A percentile compares a stretch with the other conserved stretches of the same genome.
Evolutionary conservation across 2,113 vertebrate species (phyloP).

Genomic region (Chascanopsetta lugubris): DNA sequence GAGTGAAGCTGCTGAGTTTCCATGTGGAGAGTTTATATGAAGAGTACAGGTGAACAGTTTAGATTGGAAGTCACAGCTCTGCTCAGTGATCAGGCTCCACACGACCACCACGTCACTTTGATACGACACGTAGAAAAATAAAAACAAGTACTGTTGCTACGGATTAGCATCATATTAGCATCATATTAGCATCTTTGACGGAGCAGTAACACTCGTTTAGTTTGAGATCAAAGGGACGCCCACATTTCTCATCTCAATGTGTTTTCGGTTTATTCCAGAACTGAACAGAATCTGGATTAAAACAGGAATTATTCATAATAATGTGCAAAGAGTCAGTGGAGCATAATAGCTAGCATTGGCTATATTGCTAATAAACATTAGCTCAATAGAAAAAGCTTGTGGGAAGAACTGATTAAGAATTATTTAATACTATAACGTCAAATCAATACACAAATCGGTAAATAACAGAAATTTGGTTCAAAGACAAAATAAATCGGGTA

Average conservation of each 20-base stretch:
- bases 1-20: too few species aligned
- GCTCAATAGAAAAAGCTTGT: too few species aligned
- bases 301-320: neutral
- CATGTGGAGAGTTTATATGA: slow-evolving; percentile 19
- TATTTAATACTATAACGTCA: too few species aligned
- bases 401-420: too few species aligned
- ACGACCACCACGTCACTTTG: slow-evolving; percentile 80
- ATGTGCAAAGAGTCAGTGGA: neutral
- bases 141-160: slow-evolving; percentile 75
- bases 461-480: too few species aligned
- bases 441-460: too few species aligned
- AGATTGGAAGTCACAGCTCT: slow-evolving; percentile 57
- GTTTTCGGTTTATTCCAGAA: too few species aligned
- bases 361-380: neutral
- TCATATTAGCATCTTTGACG: slow-evolving; percentile 31
- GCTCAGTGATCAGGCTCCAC: slow-evolving; percentile 61
- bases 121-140: slow-evolving; percentile 84
- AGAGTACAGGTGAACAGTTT: too few species aligned
- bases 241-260: neutral
- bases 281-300: neutral
- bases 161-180: slow-evolving; percentile 35
- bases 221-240: slow-evolving; percentile 36
- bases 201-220: slow-evolving; percentile 15
- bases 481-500: too few species aligned
- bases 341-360: neutral